Conservation (phyloP, 2,797 vertebrate genomes). For the Sebastes nivosus region DNA sequence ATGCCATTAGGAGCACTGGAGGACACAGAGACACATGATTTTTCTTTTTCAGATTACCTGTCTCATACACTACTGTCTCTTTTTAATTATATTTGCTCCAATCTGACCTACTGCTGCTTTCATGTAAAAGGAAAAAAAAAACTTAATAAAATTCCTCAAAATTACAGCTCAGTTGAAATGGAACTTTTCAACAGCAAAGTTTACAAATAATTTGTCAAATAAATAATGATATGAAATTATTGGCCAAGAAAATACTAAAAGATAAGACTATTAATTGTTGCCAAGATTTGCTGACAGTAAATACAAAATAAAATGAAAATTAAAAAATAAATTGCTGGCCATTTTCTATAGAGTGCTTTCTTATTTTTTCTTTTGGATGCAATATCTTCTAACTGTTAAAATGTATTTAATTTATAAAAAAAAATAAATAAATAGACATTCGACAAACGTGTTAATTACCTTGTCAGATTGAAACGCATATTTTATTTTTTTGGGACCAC, state of each 20-base stretch:
- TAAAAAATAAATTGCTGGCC: not conserved
- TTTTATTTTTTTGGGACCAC: not conserved
- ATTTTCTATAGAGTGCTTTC: not conserved
- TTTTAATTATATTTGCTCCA: no score
- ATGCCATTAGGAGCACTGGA: no score
- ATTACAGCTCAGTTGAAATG: not conserved
- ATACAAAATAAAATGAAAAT: not conserved
- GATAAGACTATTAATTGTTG: not conserved
- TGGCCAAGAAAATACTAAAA: not conserved
- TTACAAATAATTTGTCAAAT: not conserved
- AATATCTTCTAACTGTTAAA: no score
- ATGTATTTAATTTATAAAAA: not conserved
- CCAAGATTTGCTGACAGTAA: not conserved
- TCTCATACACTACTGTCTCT: no score
- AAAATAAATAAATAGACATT: not conserved
- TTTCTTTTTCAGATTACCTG: no score
- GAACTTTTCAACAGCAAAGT: not conserved
- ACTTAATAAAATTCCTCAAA: not conserved
- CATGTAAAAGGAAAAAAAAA: not conserved
- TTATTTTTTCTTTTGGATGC: not conserved
- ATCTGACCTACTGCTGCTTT: no score
- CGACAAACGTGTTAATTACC: not conserved
- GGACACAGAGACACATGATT: no score
- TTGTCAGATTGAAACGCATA: not conserved
- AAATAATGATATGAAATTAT: not conserved